Base-by-base conservation (phyloP, 2,113 vertebrate genomes). In the Indri indri region DNA sequence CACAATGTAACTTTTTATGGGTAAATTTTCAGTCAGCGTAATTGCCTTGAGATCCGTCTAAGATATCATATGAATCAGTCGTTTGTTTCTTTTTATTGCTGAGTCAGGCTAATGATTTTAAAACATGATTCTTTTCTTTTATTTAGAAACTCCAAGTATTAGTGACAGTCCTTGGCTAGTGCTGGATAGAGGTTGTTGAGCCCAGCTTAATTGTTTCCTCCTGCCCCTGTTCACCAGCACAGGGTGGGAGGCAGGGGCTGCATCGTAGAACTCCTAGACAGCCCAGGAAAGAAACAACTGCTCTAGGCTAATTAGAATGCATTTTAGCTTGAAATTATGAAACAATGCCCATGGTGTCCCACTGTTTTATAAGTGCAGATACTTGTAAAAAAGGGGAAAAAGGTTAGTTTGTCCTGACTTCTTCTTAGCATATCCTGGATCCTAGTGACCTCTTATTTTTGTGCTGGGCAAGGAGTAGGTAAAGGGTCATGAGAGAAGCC, bases 241-340 rank as follows among this genome's bases (percentile, higher is more conserved):
- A 9, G 20, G 11, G 37, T 32, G 30, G 63, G 30, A 66, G 30
- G 32, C 2, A 16, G 6, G 3, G 20, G n/a, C 6, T 42, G 1
- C 7, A 18, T 32, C 17, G 4, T 5, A 70, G 50, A 77, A 70
- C 45, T 37, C 37, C 2, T 2, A 32, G 20, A 42, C 22, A 83
- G 17, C 18, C 57, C 18, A 47, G 17, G 32, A 30, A 27, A n/a
- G 61, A 83, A 88, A n/a, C 13, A 76, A 30, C 18, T 59, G 0
- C 25, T 66, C 27, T 27, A 59, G 42, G 18, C 17, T 87, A 47
- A 61, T 70, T 74, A 79, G 2, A 18, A 30, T 57, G 40, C 17
- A 65, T 65, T 59, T 32, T 76, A 34, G 45, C 5, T 71, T 93
- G 34, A 95, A 85, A 76, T 93, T 74, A 79, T 66, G 22, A 92